Evolutionary conservation across 2,888 invertebrate species (phyloP), one percentile per base, ranked within the genome.

Genomic region (Tiliacea citrago): DNA sequence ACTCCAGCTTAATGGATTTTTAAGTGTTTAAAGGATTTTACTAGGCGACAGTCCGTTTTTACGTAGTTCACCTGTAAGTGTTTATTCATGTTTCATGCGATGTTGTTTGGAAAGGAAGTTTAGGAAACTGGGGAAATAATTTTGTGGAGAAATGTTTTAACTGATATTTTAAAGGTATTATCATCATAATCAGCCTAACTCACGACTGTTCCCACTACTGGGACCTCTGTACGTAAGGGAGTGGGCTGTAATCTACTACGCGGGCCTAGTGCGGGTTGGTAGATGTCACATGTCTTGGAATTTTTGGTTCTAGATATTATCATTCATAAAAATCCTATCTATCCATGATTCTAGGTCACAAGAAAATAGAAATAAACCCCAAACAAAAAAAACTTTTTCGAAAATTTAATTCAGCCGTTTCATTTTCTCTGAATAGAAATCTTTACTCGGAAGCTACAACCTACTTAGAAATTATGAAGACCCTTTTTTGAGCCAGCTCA

Each of bases 21-120:
- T 85, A 85, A 85, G 86, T 85, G 83, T 79, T 86, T 75, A 74
- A 81, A 83, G 86, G 82, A 76, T 84, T 82, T 75, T 67, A 84
- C 51, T 67, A 73, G 67, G 57, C 69, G 66, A 71, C 79, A 74
- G 58, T 53, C 55, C 75, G 69, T 82, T 85, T 75, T 75, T 57
- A 68, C 72, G 57, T 79, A 62, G 68, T 75, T 70, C 61, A 78
- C 62, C 72, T 72, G 63, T 65, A 74, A 77, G 81, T 77, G 84
- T 81, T 69, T 81, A 77, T 70, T 74, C 74, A 70, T 83, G 81
- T 81, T 81, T 83, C 6, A 69, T 75, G 76, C 18, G 53, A 58
- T 57, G 69, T 61, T 12, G 21, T 63, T 67, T 35, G 49, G 51
- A 13, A 29, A 35, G 24, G 24, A 61, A 57, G 55, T n/a, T 65